Evolutionary conservation across 2,888 invertebrate species (phyloP).

Genomic region (Unio delphinus): DNA sequence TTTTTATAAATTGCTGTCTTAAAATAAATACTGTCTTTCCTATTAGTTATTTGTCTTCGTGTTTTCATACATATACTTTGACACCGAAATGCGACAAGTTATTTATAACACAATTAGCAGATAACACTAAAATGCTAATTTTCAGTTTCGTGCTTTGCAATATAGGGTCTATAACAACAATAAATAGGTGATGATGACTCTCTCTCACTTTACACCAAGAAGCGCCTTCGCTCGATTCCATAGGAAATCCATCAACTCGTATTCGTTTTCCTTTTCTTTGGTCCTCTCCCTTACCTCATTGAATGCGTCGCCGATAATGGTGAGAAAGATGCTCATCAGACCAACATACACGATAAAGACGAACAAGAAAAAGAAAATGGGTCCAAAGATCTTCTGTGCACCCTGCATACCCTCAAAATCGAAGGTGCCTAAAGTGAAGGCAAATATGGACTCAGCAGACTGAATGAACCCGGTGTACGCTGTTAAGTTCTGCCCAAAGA

Average conservation of each 20-base stretch:
- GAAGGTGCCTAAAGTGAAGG: slow-evolving; percentile 72
- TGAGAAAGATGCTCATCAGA: slow-evolving; percentile 70
- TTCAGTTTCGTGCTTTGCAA: too few relatives aligned
- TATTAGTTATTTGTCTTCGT: too few relatives aligned
- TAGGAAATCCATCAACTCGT: slow-evolving; percentile 69
- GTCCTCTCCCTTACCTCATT: slow-evolving; percentile 65
- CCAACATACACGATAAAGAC: slow-evolving; percentile 66
- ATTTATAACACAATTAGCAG: too few relatives aligned
- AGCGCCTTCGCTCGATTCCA: slow-evolving; percentile 61
- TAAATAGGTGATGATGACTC: too few relatives aligned
- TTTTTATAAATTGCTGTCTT: too few relatives aligned
- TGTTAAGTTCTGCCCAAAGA: slow-evolving; percentile 64
- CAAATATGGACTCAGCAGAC: slow-evolving; percentile 71
- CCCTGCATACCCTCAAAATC: slow-evolving; percentile 68
- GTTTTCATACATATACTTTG: too few relatives aligned
- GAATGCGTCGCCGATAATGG: slow-evolving; percentile 70
- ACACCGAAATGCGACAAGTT: too few relatives aligned
- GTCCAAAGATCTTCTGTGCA: slow-evolving; percentile 63
- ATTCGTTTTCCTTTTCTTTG: slow-evolving; percentile 63
- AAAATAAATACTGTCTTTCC: too few relatives aligned
- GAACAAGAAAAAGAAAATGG: slow-evolving; percentile 68
- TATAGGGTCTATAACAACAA: too few relatives aligned
- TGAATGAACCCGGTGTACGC: slow-evolving; percentile 68
- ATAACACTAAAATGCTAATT: too few relatives aligned
- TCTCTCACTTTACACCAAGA: slow-evolving; percentile 43